Evolutionary conservation across 2,888 invertebrate species (phyloP), one percentile per base, ranked within the genome.

Genomic region (Amblyteles armatorius): DNA sequence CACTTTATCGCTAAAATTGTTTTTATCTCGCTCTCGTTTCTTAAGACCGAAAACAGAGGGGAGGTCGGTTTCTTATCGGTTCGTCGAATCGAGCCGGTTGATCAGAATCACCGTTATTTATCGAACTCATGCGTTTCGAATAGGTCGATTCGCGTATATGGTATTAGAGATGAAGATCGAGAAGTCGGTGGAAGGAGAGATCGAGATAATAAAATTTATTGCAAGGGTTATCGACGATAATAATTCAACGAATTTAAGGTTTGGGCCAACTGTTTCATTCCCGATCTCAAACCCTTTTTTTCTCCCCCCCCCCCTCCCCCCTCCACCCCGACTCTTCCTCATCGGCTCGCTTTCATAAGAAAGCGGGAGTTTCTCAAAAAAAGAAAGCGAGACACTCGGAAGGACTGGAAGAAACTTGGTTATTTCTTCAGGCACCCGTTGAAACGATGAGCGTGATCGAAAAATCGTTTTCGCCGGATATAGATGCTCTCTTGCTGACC

Each of bases 81-180:
- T 74, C 68, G 44, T 29, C 65, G 52, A 65, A 80, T 80, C 80
- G 80, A 57, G 67, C 57, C 80, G 40, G 68, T 80, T 60, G 80
- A 80, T 80, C 65, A 16, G 29, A 68, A 80, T 80, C 73, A 33
- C 44, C 57, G 68, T 80, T 80, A 80, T 80, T 80, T 80, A 80
- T 80, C 68, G 80, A 80, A 57, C 68, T 73, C 33, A 44, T 40
- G 19, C 67, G 57, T 74, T 80, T 74, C 68, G 48, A 80, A 74
- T 74, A 67, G 73, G 33, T 48, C 11, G n/a, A 50, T 48, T 48
- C 5, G 40, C 16, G 57, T 55, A 50, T 22, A 40, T 52, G 13
- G 29, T 63, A 40, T 60, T 74, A 74, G 73, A 74, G 73, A 74
- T 48, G 73, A 74, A 29, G 68, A 80, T 80, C 68, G 36, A 80